A percentile compares a stretch with the other conserved stretches of the same genome.
phyloP scores from a whole-genome alignment of 2,888 invertebrate species.

The Argyresthia goedartella region DNA sequence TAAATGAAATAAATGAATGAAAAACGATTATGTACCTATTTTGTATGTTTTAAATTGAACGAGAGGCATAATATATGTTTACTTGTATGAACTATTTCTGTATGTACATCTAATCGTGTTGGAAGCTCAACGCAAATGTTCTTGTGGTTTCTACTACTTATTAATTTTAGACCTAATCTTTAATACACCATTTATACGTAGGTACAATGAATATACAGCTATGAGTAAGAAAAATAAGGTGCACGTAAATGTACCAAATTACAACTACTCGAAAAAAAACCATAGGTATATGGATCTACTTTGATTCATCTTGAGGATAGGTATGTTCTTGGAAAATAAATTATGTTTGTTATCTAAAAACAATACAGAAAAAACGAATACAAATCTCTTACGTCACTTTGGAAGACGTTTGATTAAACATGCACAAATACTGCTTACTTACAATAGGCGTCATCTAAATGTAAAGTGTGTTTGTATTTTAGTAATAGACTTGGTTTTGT shows the following conservation, averaged over 20 bases:
- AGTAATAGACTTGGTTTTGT: not conserved
- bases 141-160: conserved; percentile 52
- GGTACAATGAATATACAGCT: not conserved
- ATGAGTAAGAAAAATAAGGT: not conserved
- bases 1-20: too few species aligned
- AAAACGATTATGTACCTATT: too few species aligned
- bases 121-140: conserved; percentile 72
- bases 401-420: conserved; percentile 69
- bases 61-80: too few species aligned
- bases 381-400: conserved; percentile 56
- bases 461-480: conserved; percentile 26
- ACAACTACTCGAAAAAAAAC: conserved; percentile 6
- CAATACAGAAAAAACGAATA: conserved; percentile 14
- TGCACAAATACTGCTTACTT: conserved; percentile 53
- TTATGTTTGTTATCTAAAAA: not conserved
- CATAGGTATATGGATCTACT: not conserved
- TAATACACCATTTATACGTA: conserved; percentile 9
- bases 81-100: conserved; percentile 19
- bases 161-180: conserved; percentile 24
- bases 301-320: conserved; percentile 2
- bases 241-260: not conserved
- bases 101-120: conserved; percentile 72
- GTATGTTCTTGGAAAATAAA: not conserved
- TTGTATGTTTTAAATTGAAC: too few species aligned
- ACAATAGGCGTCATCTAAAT: conserved; percentile 39